Evolutionary conservation across 2,888 invertebrate genomes (phyloP), one percentile per base, ranked within the genome.

Genomic region (Dilophus febrilis): DNA sequence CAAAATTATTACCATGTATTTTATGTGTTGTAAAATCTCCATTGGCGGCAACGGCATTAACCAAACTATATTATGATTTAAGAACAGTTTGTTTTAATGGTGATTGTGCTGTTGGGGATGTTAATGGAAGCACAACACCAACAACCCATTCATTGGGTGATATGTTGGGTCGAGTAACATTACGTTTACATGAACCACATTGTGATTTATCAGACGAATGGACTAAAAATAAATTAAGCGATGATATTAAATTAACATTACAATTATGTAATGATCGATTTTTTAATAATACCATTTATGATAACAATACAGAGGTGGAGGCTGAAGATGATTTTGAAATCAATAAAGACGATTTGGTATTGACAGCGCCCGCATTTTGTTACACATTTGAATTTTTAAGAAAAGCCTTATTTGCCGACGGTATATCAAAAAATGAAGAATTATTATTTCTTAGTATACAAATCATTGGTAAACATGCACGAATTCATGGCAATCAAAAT

Each of bases 321-420:
- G 4, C 22, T 8, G 44, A 47, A 3, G 40, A 47, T 17, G 52
- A 54, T 43, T 53, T 52, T 16, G 50, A 49, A 35, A 48, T 48
- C 34, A 47, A 53, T n/a, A 40, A 47, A 7, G 45, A 47, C 10
- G 43, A 48, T 5, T 46, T 48, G 1, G 42, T 48, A 3, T 43
- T 59, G 51, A 45, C 57, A 2, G 78, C 80, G 1, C 77, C 87
- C 2, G 78, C 80, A 1, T 87, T 90, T 64, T 79, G 81, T 50
- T 92, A 83, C 54, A 68, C 74, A 11, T 91, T 88, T 59, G 80
- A 83, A 12, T 69, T 91, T 49, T 58, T 92, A 4, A 75, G 74
- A 50, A 65, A 70, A 40, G 73, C 77, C 47, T 50, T 74, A 33
- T 50, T 66, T 8, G 63, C 65, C 1, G 54, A 57, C 38, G 51